Base-by-base conservation (phyloP, 2,888 invertebrate species). In the Meandrusa payeni region DNA sequence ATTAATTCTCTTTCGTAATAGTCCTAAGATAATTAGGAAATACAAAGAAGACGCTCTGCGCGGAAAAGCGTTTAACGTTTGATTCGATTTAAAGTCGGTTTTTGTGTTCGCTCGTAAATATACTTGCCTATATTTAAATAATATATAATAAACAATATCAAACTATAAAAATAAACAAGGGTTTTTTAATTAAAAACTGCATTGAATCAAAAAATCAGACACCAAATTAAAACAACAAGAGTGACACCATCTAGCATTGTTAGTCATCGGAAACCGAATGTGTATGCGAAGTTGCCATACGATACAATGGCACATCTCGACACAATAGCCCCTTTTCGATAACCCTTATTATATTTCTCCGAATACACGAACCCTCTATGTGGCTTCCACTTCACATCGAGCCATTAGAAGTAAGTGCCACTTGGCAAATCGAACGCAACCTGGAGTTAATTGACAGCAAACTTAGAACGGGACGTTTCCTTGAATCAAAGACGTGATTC, bases 391-490 rank as follows among this genome's bases (percentile, higher is more conserved):
- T 42, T 31, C 47, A 58, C 65, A 65, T 50, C 60, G 57, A 64
- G 54, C 75, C 76, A 78, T 78, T 76, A 73, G 59, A 63, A 61
- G 60, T 65, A 69, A 79, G 76, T 69, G 69, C 59, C 73, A 73
- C 77, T 79, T 68, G 67, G 61, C 63, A 66, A 73, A 70, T 70
- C 65, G 67, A 71, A 77, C 66, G 62, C 56, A 73, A 75, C 71
- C 70, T 71, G 70, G 67, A 73, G 69, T 73, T 77, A 76, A 79
- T 81, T 78, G 75, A 71, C 69, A 69, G 68, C 67, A 73, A 70
- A 76, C 72, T 73, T 69, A 71, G 71, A 73, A 69, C 69, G 70
- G 70, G 12, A 27, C 13, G 5, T 19, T 40, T 24, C 12, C 37
- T 37, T 11, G 27, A 39, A 23, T 22, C 26, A 24, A 9, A 26